These are phyloP conservation scores for Ictalurus furcatus DNA, from an alignment of 2,113 vertebrate species.

Conservation along the genomic window DNA sequence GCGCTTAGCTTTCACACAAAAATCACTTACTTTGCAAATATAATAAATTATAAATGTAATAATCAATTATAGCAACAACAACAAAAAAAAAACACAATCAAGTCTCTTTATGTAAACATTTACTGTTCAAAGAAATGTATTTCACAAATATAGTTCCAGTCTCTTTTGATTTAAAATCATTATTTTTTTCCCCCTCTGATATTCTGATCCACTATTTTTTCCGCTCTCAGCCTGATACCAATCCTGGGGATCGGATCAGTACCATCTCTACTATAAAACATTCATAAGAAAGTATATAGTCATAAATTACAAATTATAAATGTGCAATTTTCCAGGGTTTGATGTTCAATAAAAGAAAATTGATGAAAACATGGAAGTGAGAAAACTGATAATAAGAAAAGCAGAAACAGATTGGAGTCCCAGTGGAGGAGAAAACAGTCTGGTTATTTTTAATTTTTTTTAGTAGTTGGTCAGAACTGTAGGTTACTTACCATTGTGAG, in stretches of 20 bases:
- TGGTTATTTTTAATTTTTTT: neutral
- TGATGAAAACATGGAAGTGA: neutral
- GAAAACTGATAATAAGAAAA: neutral
- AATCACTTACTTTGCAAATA: neutral
- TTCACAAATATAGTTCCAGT: neutral
- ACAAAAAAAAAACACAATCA: neutral
- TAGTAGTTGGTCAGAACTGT: neutral
- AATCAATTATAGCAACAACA: neutral
- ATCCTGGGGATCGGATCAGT: neutral
- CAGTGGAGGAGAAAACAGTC: constrained; percentile 6
- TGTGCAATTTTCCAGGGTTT: neutral
- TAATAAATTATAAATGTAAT: neutral
- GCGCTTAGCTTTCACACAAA: neutral
- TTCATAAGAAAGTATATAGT: neutral
- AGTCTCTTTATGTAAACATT: neutral
- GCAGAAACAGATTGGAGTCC: neutral
- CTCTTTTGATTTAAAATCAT: neutral
- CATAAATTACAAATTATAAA: neutral
- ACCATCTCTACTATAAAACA: neutral
- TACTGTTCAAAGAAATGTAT: neutral
- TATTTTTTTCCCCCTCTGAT: neutral
- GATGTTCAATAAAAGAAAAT: neutral
- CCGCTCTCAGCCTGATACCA: neutral
- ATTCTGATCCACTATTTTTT: neutral
- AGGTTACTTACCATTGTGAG: constrained; percentile 8